Evolutionary conservation across 35 echinoderm and acorn worm genomes (phyloP).

Genomic region (Holothuria glaberrima): DNA sequence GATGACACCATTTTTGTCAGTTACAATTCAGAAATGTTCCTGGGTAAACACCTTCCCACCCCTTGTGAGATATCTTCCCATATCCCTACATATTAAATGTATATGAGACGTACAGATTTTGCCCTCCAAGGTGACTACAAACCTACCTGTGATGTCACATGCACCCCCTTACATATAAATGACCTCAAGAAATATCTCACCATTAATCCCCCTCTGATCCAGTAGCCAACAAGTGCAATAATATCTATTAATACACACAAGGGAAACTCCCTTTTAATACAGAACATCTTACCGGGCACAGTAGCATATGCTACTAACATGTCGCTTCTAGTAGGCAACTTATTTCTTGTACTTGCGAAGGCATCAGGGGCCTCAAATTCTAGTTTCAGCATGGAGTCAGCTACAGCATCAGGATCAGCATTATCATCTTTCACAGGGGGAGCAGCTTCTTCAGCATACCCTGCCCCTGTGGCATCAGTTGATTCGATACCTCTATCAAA

Average conservation of each 20-base stretch:
- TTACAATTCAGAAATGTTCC: too few species aligned
- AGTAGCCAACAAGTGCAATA: neutral
- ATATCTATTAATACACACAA: neutral
- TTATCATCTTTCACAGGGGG: neutral
- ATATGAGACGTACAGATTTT: too few species aligned
- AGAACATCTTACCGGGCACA: conserved; percentile 74
- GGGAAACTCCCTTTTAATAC: neutral
- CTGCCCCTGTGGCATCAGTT: conserved; percentile 63
- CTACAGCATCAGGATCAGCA: conserved; percentile 61
- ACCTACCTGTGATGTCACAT: too few species aligned
- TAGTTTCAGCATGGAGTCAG: conserved; percentile 59
- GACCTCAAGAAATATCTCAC: neutral
- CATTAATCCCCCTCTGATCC: neutral
- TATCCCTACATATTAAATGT: too few species aligned
- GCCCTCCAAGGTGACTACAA: too few species aligned
- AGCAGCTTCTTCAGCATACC: conserved; percentile 5
- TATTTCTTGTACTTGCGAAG: conserved; percentile 53
- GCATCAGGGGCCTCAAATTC: conserved; percentile 77
- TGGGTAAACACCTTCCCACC: too few species aligned
- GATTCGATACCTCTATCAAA: conserved; percentile 82
- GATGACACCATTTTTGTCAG: too few species aligned
- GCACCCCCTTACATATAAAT: too few species aligned
- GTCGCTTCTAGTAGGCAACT: conserved; percentile 84
- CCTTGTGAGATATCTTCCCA: too few species aligned
- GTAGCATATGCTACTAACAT: conserved; percentile 97